These are phyloP conservation scores for Hemibagrus wyckioides DNA, from an alignment of 2,113 vertebrate genomes.

Conservation along the genomic window DNA sequence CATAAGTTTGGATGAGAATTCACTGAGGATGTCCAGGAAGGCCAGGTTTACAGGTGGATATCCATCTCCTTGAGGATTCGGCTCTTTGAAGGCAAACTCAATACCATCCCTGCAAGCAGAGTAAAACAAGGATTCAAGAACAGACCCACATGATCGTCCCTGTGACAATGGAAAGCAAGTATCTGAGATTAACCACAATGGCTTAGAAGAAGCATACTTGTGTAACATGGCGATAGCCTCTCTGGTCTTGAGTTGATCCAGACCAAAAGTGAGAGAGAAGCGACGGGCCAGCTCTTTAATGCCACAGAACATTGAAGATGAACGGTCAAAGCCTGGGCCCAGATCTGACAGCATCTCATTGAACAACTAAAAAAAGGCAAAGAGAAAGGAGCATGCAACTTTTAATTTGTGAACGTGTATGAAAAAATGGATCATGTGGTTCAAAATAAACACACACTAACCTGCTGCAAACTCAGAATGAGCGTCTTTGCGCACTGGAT, in stretches of 20 bases:
- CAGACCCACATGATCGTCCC: neutral
- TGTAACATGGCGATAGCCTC: conserved; percentile 99
- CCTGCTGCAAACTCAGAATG: conserved; percentile 98
- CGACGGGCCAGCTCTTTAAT: conserved; percentile 98
- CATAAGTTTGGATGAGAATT: conserved; percentile 98
- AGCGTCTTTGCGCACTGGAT: conserved; percentile 99
- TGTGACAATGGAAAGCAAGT: neutral
- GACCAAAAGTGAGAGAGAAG: conserved; percentile 96
- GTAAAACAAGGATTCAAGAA: neutral
- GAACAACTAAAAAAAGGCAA: conserved; percentile 80
- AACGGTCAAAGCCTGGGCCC: conserved; percentile 95
- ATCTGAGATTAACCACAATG: neutral
- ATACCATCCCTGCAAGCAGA: conserved; percentile 86
- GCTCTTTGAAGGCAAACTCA: conserved; percentile 98
- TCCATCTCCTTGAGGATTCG: conserved; percentile 94
- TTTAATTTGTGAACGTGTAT: neutral
- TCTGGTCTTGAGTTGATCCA: conserved; percentile 97
- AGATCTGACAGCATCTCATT: conserved; percentile 98
- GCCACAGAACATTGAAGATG: conserved; percentile 93
- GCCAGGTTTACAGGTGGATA: conserved; percentile 94
- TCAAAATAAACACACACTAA: conserved; percentile 59
- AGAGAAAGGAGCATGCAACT: neutral
- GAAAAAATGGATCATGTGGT: neutral
- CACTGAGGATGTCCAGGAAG: conserved; percentile 97
- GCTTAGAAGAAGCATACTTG: conserved; percentile 81